These are phyloP conservation scores for Phoeniculus purpureus DNA, from an alignment of 2,797 vertebrate species.

Conservation along the genomic window DNA sequence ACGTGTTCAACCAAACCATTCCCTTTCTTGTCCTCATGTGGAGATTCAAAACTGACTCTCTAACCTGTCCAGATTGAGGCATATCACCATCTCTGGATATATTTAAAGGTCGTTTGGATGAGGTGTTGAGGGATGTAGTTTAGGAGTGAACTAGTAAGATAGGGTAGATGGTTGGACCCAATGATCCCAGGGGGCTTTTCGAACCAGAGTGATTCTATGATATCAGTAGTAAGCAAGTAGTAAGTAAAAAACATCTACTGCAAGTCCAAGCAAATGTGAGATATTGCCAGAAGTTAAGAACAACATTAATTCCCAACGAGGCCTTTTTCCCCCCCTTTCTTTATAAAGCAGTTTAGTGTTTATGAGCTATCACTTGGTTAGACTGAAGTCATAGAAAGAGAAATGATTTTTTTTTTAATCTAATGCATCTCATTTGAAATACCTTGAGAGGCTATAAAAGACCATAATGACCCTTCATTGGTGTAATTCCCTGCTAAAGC, in stretches of 20 bases:
- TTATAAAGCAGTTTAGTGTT: not conserved
- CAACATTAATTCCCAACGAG: not conserved
- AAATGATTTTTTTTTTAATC: not conserved
- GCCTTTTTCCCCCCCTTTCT: accelerated
- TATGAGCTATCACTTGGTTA: not conserved
- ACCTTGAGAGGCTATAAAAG: not conserved
- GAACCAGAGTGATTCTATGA: too few species aligned
- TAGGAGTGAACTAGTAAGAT: too few species aligned
- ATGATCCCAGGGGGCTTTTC: too few species aligned
- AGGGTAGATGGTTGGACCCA: too few species aligned
- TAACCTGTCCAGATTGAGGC: not conserved
- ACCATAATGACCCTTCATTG: not conserved
- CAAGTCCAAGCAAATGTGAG: not conserved
- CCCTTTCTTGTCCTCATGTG: not conserved
- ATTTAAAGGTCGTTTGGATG: not conserved
- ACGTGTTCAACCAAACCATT: not conserved
- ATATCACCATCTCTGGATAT: not conserved
- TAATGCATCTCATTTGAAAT: not conserved
- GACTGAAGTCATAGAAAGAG: not conserved
- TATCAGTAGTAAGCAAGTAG: not conserved
- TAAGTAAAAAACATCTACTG: not conserved
- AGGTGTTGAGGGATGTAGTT: too few species aligned
- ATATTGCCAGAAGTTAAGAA: not conserved
- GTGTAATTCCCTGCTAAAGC: not conserved
- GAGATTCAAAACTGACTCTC: not conserved